phyloP scores from a whole-genome alignment of 1,140 invertebrate genomes.

The Rhopalosiphum padi region DNA sequence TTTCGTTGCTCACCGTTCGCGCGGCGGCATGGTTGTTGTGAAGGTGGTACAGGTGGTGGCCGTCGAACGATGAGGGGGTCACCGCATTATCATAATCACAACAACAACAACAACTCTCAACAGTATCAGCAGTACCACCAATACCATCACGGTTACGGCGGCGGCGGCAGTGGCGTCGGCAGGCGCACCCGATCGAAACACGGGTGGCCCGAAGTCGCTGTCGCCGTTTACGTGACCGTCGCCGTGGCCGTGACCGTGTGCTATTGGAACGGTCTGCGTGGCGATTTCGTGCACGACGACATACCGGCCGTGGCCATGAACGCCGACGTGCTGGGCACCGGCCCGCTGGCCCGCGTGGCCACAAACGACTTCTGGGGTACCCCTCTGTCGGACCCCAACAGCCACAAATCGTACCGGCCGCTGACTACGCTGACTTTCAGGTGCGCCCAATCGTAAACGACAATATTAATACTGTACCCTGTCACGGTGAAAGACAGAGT shows the following conservation, averaged over 20 bases:
- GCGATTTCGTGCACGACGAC: constrained; percentile 92
- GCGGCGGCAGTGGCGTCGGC: not conserved
- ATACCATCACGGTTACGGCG: not conserved
- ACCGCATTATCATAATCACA: constrained; percentile 15
- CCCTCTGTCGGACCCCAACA: constrained; percentile 81
- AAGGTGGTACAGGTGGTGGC: not conserved
- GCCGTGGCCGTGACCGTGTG: constrained; percentile 72
- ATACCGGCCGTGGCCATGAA: constrained; percentile 86
- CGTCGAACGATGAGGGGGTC: not conserved
- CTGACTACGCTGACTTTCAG: constrained; percentile 83
- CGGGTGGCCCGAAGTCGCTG: constrained; percentile 42
- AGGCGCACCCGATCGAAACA: not conserved
- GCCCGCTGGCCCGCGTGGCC: constrained; percentile 72
- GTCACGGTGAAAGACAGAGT: too few species aligned
- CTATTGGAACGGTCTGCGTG: constrained; percentile 80
- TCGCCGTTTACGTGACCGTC: constrained; percentile 68
- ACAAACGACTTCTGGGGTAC: constrained; percentile 92
- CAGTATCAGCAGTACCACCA: not conserved
- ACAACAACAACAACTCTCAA: not conserved
- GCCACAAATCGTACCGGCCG: constrained; percentile 85
- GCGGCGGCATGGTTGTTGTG: not conserved
- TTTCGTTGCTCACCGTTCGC: not conserved
- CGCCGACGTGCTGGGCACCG: constrained; percentile 78
- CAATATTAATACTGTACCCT: not conserved
- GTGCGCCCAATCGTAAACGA: constrained; percentile 67